These are phyloP conservation scores for Lordiphosa clarofinis DNA, from an alignment of 1,140 invertebrate species.

Conservation along the genomic window DNA sequence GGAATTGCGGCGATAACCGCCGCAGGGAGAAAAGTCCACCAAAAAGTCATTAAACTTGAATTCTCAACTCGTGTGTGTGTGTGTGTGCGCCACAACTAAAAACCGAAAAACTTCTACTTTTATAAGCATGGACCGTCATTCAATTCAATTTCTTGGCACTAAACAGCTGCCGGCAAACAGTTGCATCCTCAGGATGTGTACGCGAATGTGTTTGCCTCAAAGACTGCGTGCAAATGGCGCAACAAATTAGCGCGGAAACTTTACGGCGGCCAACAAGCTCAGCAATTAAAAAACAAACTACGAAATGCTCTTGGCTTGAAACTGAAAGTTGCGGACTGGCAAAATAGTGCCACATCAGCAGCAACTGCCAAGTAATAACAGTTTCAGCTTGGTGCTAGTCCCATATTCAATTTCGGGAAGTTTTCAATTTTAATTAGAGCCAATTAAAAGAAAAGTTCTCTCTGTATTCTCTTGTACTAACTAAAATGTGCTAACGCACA, in stretches of 20 bases:
- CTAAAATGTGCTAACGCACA: conserved; percentile 55
- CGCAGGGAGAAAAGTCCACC: conserved; percentile 37
- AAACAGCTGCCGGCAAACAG: conserved; percentile 36
- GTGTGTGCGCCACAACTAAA: conserved; percentile 16
- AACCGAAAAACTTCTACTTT: conserved; percentile 43
- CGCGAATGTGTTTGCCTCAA: conserved; percentile 9
- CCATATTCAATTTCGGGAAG: conserved; percentile 69
- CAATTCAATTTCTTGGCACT: conserved; percentile 60
- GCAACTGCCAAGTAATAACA: conserved; percentile 25
- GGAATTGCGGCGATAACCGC: conserved; percentile 13
- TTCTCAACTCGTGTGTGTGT: conserved; percentile 31
- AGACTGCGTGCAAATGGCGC: conserved; percentile 47
- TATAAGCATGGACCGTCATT: conserved; percentile 44
- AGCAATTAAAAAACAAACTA: conserved; percentile 67
- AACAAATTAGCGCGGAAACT: conserved; percentile 73
- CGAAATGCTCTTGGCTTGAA: conserved; percentile 37
- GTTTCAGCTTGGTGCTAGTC: conserved; percentile 19
- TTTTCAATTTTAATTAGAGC: conserved; percentile 73
- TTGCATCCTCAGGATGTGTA: conserved; percentile 10
- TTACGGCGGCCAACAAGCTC: conserved; percentile 40
- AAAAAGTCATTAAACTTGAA: conserved; percentile 71
- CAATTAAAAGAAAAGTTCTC: conserved; percentile 57
- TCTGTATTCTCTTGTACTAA: conserved; percentile 2
- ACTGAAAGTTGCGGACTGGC: conserved; percentile 23
- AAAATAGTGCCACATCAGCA: conserved; percentile 34